Conservation (phyloP, 2,888 invertebrate genomes). For the Hypselothyrea guttata region DNA sequence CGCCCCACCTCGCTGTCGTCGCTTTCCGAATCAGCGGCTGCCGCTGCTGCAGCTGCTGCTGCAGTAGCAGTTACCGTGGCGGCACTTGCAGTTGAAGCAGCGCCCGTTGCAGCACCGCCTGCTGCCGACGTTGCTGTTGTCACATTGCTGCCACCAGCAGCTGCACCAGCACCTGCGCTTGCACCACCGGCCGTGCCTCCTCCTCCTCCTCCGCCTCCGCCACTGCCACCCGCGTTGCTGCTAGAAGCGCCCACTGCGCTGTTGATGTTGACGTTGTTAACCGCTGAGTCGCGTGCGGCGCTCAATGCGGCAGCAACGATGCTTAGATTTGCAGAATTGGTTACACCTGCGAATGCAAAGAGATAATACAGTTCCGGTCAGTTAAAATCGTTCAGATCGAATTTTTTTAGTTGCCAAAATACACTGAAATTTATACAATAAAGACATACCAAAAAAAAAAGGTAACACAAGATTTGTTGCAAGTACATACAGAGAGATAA, state of each 20-base stretch:
- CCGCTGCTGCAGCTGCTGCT: constrained; percentile 50
- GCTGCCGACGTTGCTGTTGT: constrained; percentile 24
- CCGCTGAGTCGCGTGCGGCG: constrained; percentile 58
- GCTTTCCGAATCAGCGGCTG: constrained; percentile 86
- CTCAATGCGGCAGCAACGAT: constrained; percentile 71
- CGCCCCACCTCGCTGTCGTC: constrained; percentile 98
- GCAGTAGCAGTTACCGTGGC: constrained; percentile 49
- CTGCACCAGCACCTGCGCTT: no score
- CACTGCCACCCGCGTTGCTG: constrained; percentile 41
- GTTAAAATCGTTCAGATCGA: constrained; percentile 8
- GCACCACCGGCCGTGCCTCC: constrained; percentile 29
- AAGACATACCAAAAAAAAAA: constrained; percentile 5
- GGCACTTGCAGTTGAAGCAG: constrained; percentile 57
- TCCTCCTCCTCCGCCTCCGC: constrained; percentile 44
- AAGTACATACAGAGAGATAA: constrained; percentile 2
- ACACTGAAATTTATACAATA: constrained; percentile 19
- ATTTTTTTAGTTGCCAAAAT: constrained; percentile 7
- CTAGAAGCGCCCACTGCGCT: constrained; percentile 68
- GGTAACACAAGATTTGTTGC: not conserved
- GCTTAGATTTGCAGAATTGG: constrained; percentile 64
- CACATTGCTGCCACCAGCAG: constrained; percentile 36
- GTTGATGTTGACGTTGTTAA: constrained; percentile 44
- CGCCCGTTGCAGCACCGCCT: constrained; percentile 67
- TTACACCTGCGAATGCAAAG: constrained; percentile 28
- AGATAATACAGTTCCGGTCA: constrained; percentile 6